A percentile compares a stretch with the other conserved stretches of the same genome.
phyloP scores from a whole-genome alignment of 2,888 invertebrate species.

The Scrobipalpa atriplicella region DNA sequence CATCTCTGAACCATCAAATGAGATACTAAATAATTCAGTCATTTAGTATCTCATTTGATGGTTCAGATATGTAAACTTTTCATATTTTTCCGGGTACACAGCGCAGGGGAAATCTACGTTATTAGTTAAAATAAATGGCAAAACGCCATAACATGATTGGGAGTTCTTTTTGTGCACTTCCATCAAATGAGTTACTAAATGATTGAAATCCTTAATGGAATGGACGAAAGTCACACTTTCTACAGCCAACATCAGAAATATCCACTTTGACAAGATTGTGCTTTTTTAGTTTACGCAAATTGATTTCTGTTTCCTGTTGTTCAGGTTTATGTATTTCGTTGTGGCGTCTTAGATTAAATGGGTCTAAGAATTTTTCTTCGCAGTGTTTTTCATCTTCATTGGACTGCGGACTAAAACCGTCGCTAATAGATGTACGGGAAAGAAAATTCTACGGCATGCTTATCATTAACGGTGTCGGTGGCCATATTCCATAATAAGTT shows the following conservation, averaged over 20 bases:
- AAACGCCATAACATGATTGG: conserved; percentile 55
- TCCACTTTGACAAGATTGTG: conserved; percentile 70
- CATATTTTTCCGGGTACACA: conserved; percentile 57
- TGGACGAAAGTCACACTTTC: conserved; percentile 61
- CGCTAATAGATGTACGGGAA: too few species aligned
- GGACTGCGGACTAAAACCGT: too few species aligned
- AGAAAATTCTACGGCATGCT: too few species aligned
- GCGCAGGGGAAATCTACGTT: conserved; percentile 59
- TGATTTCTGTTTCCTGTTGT: conserved; percentile 47
- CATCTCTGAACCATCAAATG: too few species aligned
- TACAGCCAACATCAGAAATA: conserved; percentile 61
- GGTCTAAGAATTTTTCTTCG: conserved; percentile 59
- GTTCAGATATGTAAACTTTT: conserved; percentile 67
- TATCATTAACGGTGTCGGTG: too few species aligned
- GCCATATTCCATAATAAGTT: too few species aligned
- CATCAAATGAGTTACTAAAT: conserved; percentile 61
- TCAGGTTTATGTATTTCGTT: neutral
- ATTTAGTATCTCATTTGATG: conserved; percentile 80
- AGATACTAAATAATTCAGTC: too few species aligned
- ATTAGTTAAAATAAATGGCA: conserved; percentile 67
- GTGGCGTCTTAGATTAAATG: conserved; percentile 54
- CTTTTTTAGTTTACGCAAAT: conserved; percentile 59
- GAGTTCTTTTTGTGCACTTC: conserved; percentile 54
- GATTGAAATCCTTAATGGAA: conserved; percentile 44
- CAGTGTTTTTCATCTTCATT: too few species aligned